phyloP scores from a whole-genome alignment of 2,888 invertebrate genomes.

The Odontocolon sp. region DNA sequence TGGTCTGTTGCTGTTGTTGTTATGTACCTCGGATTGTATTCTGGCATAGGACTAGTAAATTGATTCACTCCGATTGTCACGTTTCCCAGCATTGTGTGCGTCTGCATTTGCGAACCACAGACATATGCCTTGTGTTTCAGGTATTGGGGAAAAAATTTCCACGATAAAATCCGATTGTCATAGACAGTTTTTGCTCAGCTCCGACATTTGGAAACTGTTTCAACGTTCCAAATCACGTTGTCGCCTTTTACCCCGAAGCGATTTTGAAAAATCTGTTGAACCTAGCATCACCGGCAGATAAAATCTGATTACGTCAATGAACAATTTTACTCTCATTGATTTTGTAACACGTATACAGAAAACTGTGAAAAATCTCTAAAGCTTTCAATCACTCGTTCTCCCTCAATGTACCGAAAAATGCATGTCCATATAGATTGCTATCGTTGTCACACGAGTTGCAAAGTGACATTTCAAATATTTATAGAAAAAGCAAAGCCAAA shows the following conservation, averaged over 20 bases:
- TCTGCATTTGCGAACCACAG: background rate
- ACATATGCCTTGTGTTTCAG: too few species aligned
- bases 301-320: conserved; percentile 32
- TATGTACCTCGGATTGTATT: background rate
- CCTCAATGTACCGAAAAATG: background rate
- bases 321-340: conserved; percentile 33
- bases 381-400: background rate
- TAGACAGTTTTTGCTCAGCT: background rate
- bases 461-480: conserved; percentile 27
- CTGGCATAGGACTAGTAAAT: conserved; percentile 11
- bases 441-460: background rate
- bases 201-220: conserved; percentile 3
- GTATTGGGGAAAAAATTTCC: background rate
- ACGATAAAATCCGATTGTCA: conserved; percentile 32
- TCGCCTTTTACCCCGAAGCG: conserved; percentile 2
- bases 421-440: conserved; percentile 13
- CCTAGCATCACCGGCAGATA: background rate
- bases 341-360: conserved; percentile 30
- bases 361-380: conserved; percentile 4
- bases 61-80: conserved; percentile 21
- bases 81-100: conserved; percentile 1
- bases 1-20: background rate
- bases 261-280: conserved; percentile 17
- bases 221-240: conserved; percentile 26
- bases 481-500: background rate